A percentile compares a stretch with the other conserved stretches of the same genome.
Evolutionary conservation across 2,113 vertebrate species (phyloP).

Genomic region (Triplophysa siluroides): DNA sequence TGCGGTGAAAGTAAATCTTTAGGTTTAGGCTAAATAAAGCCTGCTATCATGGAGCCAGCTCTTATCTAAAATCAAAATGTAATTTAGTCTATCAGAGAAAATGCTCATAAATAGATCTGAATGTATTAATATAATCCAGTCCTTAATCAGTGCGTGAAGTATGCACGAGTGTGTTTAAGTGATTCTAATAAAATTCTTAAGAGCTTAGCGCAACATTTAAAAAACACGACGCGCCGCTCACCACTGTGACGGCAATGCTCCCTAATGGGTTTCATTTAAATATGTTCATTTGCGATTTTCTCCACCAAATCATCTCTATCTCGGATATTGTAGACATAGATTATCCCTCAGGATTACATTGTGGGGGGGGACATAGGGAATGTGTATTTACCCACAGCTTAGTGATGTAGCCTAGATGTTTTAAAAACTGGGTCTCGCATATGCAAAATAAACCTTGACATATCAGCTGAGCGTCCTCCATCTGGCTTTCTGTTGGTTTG

Average conservation of each 20-base stretch:
- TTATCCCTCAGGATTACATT: conserved; percentile 73
- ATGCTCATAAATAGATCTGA: conserved; percentile 67
- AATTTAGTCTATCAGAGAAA: conserved; percentile 61
- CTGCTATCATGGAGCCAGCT: not conserved
- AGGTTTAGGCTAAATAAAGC: not conserved
- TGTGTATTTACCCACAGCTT: conserved; percentile 72
- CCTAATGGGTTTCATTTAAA: conserved; percentile 76
- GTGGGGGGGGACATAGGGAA: conserved; percentile 31
- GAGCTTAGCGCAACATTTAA: conserved; percentile 68
- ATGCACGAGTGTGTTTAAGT: conserved; percentile 67
- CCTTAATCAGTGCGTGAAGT: conserved; percentile 70
- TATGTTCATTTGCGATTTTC: conserved; percentile 75
- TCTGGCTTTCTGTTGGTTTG: conserved; percentile 61
- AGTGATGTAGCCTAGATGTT: conserved; percentile 62
- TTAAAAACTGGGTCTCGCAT: conserved; percentile 66
- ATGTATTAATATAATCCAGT: conserved; percentile 73
- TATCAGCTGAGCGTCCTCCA: conserved; percentile 51
- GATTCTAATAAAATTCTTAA: conserved; percentile 72
- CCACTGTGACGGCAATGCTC: conserved; percentile 63
- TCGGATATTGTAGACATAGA: conserved; percentile 72
- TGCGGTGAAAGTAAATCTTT: conserved; percentile 12
- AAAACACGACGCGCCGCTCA: conserved; percentile 48
- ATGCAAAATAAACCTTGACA: conserved; percentile 59
- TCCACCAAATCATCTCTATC: conserved; percentile 66
- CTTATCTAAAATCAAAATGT: conserved; percentile 64